These are phyloP conservation scores for Phengaris alcon DNA, from an alignment of 2,888 invertebrate genomes.

Conservation along the genomic window DNA sequence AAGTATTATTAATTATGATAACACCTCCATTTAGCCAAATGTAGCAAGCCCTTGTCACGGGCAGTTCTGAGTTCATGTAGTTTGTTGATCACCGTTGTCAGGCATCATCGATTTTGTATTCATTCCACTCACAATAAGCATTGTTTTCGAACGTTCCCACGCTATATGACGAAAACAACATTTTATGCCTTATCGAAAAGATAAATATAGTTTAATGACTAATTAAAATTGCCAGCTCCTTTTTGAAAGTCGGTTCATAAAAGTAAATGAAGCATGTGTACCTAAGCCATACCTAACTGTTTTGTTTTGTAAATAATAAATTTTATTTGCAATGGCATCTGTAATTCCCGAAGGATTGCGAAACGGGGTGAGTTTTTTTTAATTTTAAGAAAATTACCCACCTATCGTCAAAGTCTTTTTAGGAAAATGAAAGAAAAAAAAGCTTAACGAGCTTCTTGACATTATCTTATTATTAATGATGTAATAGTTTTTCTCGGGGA, in stretches of 20 bases:
- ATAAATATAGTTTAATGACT: neutral
- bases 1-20: too few species aligned
- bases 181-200: neutral
- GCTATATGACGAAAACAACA: conserved; percentile 30
- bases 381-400: neutral
- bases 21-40: neutral
- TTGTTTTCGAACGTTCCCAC: conserved; percentile 34
- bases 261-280: neutral
- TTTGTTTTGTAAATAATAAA: neutral
- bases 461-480: too few species aligned
- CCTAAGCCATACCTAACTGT: neutral
- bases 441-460: too few species aligned
- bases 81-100: conserved; percentile 57
- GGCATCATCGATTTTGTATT: conserved; percentile 64
- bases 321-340: conserved; percentile 52
- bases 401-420: too few species aligned
- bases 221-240: neutral
- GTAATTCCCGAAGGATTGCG: conserved; percentile 60
- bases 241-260: neutral
- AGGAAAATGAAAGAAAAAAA: too few species aligned
- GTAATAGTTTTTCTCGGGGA: too few species aligned
- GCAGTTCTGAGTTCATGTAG: conserved; percentile 30
- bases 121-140: conserved; percentile 32
- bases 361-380: conserved; percentile 42
- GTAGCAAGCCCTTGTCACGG: neutral